Evolutionary conservation across 2,888 invertebrate species (phyloP).

Genomic region (Pantelozetes paolii): DNA sequence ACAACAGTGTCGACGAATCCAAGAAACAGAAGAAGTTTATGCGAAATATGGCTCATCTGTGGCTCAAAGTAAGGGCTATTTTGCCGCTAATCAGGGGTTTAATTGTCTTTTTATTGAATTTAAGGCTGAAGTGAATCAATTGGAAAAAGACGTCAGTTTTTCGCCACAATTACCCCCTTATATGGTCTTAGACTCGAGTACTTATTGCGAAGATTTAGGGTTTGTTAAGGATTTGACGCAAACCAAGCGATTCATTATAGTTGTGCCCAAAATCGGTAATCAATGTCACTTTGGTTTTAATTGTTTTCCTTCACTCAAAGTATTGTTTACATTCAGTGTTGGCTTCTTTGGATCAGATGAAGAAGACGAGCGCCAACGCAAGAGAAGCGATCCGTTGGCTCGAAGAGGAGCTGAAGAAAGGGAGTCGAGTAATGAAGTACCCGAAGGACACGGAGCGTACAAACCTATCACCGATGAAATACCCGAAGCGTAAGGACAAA

Average conservation of each 20-base stretch:
- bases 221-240: conserved; percentile 76
- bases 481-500: conserved; percentile 71
- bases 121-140: conserved; percentile 72
- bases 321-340: conserved; percentile 63
- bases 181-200: conserved; percentile 62
- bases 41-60: conserved; percentile 80
- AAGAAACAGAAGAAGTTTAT: conserved; percentile 55
- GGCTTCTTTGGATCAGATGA: conserved; percentile 79
- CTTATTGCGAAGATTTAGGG: conserved; percentile 67
- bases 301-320: background rate
- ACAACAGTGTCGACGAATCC: background rate
- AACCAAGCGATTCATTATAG: conserved; percentile 75
- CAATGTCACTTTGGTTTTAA: conserved; percentile 48
- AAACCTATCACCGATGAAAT: conserved; percentile 66
- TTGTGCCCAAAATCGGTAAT: conserved; percentile 78
- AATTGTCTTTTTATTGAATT: conserved; percentile 35
- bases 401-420: conserved; percentile 77
- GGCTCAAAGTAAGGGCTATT: conserved; percentile 69
- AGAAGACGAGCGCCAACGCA: conserved; percentile 75
- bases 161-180: conserved; percentile 66
- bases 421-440: conserved; percentile 69
- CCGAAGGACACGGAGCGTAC: conserved; percentile 77
- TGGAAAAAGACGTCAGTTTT: conserved; percentile 61
- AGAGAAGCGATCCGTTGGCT: conserved; percentile 91
- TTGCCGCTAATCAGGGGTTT: background rate